Base-by-base conservation (phyloP, 2,113 vertebrate species). In the Opisthocomus hoazin region DNA sequence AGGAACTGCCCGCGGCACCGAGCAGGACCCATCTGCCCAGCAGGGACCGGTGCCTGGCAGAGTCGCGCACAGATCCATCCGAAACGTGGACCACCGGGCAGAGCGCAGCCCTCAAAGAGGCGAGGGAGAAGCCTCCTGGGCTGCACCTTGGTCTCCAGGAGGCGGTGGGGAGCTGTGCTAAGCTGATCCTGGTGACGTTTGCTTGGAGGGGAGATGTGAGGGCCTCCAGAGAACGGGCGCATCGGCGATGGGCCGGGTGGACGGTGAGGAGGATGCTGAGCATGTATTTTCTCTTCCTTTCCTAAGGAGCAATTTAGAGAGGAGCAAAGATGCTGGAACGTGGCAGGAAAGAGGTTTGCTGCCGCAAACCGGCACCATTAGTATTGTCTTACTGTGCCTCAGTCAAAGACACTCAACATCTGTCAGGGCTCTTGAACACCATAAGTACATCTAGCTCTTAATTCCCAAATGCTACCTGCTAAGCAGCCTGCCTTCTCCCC, bases 11-110 rank as follows among this genome's bases (percentile, higher is more conserved):
- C 1, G 4, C 3, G n/a, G 79, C 79, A 58, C 75, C 1, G 0
- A 84, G 93, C 88, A 30, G 91, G 84, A 69, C 14, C 46, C 2
- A 0, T 29, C 41, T 79, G 60, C 87, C 43, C 68, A 2, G 36
- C 68, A 22, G 56, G 63, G 46, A 15, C 16, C 2, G 1, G 63
- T 34, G 46, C 75, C 51, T 0, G 0, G 41, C 61, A 15, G n/a
- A 46, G 57, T 20, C 4, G 0, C 1, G 1, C 26, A 26, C 53
- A 34, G 29, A 79, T 57, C 53, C 48, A 10, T 45, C 51, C 1
- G 0, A 46, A 68, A n/a, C 46, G 0, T 2, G 7, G 53, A 45
- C 34, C 2, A 1, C 15, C 2, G 0, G 73, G 61, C 68, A 56
- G 50, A 58, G 77, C 11, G 2, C 41, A 15, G 69, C 73, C 73